These are phyloP conservation scores for Nephrotoma flavescens DNA, from an alignment of 2,888 invertebrate species.

Conservation along the genomic window DNA sequence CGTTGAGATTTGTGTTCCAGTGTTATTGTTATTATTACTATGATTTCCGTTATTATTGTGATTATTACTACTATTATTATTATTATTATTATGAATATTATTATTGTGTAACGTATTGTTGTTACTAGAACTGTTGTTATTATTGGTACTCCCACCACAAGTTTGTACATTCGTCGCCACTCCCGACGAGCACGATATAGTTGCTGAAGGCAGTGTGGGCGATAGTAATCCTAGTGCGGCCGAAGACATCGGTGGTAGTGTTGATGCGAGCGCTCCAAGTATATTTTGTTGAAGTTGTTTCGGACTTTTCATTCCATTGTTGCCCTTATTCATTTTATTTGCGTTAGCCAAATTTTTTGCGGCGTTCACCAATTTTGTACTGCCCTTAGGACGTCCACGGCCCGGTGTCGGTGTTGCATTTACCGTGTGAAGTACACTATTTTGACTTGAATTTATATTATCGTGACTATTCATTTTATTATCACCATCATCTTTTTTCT, in stretches of 20 bases:
- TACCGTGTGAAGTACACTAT: not conserved
- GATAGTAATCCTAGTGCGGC: not conserved
- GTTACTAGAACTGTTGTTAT: not conserved
- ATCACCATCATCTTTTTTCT: conserved; percentile 8
- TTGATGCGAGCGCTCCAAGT: not conserved
- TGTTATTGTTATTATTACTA: not conserved
- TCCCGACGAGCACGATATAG: not conserved
- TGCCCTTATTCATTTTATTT: not conserved
- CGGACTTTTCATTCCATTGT: not conserved
- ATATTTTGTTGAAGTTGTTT: not conserved
- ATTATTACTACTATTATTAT: not conserved
- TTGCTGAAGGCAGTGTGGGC: not conserved
- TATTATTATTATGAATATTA: not conserved
- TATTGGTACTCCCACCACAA: not conserved
- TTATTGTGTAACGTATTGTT: not conserved
- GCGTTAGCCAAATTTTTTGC: not conserved
- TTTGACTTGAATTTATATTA: not conserved
- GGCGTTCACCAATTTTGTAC: not conserved
- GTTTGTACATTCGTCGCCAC: not conserved
- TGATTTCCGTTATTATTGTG: not conserved
- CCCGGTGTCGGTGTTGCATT: not conserved
- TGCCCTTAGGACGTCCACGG: not conserved
- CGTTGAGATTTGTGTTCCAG: not conserved
- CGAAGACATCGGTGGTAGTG: not conserved
- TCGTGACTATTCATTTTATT: not conserved